phyloP scores from a whole-genome alignment of 2,888 invertebrate genomes.

The Chrysolina oricalcia region DNA sequence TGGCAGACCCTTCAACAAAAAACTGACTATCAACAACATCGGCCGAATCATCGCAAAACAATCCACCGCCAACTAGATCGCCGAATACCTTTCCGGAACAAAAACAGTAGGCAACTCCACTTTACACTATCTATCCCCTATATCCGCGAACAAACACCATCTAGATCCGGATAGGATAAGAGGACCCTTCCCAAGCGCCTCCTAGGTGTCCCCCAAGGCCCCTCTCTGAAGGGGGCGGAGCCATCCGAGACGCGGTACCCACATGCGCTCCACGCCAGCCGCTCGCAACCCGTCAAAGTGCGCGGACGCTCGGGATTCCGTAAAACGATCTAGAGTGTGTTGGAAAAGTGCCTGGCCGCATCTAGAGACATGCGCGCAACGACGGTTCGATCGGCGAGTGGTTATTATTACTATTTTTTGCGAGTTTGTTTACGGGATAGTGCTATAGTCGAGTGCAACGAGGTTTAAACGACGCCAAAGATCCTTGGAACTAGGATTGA shows the following conservation, averaged over 20 bases:
- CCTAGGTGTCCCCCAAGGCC: conserved; percentile 61
- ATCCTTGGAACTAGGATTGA: conserved; percentile 23
- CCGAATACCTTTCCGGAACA: not conserved
- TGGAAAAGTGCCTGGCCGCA: conserved; percentile 51
- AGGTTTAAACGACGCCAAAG: conserved; percentile 49
- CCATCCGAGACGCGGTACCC: conserved; percentile 58
- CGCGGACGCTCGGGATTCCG: conserved; percentile 63
- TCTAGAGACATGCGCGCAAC: conserved; percentile 60
- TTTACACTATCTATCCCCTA: conserved; percentile 50
- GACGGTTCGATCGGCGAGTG: conserved; percentile 51
- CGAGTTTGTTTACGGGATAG: conserved; percentile 55
- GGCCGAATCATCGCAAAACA: not conserved
- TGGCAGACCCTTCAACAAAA: too few relatives aligned
- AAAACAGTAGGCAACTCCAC: conserved; percentile 38
- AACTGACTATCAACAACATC: too few relatives aligned
- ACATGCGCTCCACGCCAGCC: conserved; percentile 66
- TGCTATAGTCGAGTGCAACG: conserved; percentile 50
- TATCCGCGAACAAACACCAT: conserved; percentile 60
- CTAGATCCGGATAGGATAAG: conserved; percentile 65
- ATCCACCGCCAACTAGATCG: not conserved
- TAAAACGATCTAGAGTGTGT: conserved; percentile 46
- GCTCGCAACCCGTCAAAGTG: conserved; percentile 65
- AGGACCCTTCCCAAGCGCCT: conserved; percentile 62
- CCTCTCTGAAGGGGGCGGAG: conserved; percentile 64
- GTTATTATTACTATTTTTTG: conserved; percentile 53